phyloP scores from a whole-genome alignment of 2,113 vertebrate species.

The Podarcis cretensis region DNA sequence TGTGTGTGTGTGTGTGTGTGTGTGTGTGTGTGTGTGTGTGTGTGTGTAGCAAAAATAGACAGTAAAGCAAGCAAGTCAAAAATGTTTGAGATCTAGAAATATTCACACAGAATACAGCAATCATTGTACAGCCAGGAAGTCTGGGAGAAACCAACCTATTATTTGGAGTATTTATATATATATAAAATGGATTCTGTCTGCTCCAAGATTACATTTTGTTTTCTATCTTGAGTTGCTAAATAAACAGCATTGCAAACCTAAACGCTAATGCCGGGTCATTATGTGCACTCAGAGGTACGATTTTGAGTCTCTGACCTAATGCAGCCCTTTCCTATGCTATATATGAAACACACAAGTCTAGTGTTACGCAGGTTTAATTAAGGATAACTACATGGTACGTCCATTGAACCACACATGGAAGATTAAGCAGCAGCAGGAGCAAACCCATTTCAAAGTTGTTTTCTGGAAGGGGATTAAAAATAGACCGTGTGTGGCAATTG shows the following conservation, averaged over 20 bases:
- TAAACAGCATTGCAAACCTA: slow-evolving; percentile 75
- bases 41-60: slow-evolving; percentile 46
- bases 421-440: background rate
- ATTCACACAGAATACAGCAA: slow-evolving; percentile 53
- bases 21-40: background rate
- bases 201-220: slow-evolving; percentile 63
- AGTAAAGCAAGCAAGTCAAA: slow-evolving; percentile 51
- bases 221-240: slow-evolving; percentile 70
- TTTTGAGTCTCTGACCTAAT: slow-evolving; percentile 63
- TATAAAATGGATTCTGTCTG: slow-evolving; percentile 48
- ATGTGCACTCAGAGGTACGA: slow-evolving; percentile 58
- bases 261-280: slow-evolving; percentile 73
- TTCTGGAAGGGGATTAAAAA: slow-evolving; percentile 11
- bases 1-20: no score
- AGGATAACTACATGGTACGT: background rate
- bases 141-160: slow-evolving; percentile 72
- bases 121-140: slow-evolving; percentile 67
- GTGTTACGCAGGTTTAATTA: slow-evolving; percentile 14
- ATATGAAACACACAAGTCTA: slow-evolving; percentile 29
- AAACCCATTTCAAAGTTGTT: slow-evolving; percentile 3
- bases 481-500: background rate
- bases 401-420: background rate
- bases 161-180: slow-evolving; percentile 74
- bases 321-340: slow-evolving; percentile 63
- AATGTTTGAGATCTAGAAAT: slow-evolving; percentile 49